phyloP scores from a whole-genome alignment of 2,888 invertebrate species.

The Idaea dimidiata region DNA sequence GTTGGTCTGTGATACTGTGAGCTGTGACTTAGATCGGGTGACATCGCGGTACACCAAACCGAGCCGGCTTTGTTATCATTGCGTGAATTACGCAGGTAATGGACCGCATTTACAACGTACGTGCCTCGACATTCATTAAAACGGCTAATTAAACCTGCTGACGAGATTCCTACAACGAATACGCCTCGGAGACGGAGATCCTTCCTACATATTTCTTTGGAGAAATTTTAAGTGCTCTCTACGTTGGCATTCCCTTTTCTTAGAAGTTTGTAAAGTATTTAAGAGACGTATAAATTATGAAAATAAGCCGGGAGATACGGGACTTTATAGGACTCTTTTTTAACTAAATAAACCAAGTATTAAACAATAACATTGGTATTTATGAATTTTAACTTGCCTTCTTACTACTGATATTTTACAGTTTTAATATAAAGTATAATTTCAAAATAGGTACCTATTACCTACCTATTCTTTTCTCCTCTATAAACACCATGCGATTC shows the following conservation, averaged over 20 bases:
- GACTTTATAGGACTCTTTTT: background rate
- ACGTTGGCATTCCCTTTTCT: constrained; percentile 39
- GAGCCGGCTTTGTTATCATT: constrained; percentile 62
- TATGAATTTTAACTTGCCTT: no score
- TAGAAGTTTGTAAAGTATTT: constrained; percentile 42
- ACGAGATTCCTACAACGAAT: constrained; percentile 61
- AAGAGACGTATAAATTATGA: constrained; percentile 36
- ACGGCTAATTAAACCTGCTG: constrained; percentile 71
- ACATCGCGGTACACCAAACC: constrained; percentile 1
- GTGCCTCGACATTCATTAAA: constrained; percentile 76
- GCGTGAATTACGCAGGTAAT: constrained; percentile 75
- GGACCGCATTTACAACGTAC: constrained; percentile 72
- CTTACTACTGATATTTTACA: no score
- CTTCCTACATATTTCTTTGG: constrained; percentile 55
- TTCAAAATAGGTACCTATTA: no score
- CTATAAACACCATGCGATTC: no score
- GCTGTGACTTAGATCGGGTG: no score
- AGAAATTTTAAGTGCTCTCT: constrained; percentile 48
- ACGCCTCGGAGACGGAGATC: constrained; percentile 45
- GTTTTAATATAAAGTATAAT: no score
- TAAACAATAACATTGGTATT: background rate
- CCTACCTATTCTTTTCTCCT: no score
- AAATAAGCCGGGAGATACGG: constrained; percentile 16
- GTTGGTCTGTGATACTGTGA: no score
- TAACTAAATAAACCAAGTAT: background rate